Evolutionary conservation across 2,797 vertebrate genomes (phyloP).

Genomic region (Chelon labrosus): DNA sequence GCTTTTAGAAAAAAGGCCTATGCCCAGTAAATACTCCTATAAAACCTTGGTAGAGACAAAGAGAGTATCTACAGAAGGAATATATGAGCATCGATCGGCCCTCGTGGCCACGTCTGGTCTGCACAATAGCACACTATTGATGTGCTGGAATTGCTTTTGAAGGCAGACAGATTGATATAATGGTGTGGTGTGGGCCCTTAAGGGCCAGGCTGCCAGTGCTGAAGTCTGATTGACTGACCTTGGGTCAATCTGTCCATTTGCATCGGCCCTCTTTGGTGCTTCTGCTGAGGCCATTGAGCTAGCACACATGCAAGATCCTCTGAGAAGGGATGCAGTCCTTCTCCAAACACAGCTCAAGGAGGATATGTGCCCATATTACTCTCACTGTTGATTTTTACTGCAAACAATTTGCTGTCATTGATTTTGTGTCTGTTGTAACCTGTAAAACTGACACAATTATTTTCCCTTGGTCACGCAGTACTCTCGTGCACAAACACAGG

Average conservation of each 20-base stretch:
- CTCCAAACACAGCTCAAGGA: constrained; percentile 36
- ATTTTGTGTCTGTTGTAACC: constrained; percentile 75
- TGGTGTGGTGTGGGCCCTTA: constrained; percentile 70
- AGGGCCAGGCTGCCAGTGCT: constrained; percentile 71
- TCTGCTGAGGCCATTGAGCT: constrained; percentile 37
- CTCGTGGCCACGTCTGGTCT: constrained; percentile 76
- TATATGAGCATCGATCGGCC: constrained; percentile 80
- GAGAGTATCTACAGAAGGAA: constrained; percentile 72
- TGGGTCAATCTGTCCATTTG: constrained; percentile 80
- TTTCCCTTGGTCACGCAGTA: constrained; percentile 23
- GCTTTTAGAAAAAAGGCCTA: constrained; percentile 48
- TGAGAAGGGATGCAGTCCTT: constrained; percentile 23
- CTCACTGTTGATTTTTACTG: constrained; percentile 68
- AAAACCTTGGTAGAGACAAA: constrained; percentile 65
- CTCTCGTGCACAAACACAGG: constrained; percentile 22
- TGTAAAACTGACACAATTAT: constrained; percentile 49
- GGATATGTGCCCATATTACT: constrained; percentile 60
- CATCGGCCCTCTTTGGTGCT: constrained; percentile 63
- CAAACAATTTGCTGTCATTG: constrained; percentile 76
- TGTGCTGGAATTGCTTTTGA: constrained; percentile 84
- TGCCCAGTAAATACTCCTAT: constrained; percentile 70
- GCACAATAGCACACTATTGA: constrained; percentile 80
- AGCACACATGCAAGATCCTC: constrained; percentile 24
- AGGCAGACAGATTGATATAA: constrained; percentile 83
- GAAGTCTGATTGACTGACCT: constrained; percentile 82